phyloP scores from a whole-genome alignment of 2,113 vertebrate species.

The Campylorhamphus procurvoides region DNA sequence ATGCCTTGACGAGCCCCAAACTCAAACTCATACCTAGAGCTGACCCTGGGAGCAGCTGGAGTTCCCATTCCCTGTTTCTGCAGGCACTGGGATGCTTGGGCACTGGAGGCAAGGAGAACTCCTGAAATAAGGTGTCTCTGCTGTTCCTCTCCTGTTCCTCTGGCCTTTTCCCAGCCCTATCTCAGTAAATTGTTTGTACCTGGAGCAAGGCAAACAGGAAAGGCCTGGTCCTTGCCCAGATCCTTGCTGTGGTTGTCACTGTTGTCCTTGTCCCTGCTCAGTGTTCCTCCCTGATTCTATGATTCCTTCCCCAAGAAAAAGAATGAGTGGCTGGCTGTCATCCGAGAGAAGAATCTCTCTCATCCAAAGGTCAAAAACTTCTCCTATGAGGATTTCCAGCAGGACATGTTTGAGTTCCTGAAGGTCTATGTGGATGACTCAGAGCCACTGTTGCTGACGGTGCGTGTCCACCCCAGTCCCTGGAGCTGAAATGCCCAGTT shows the following conservation, averaged over 20 bases:
- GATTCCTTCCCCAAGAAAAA: conserved; percentile 68
- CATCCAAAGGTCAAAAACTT: conserved; percentile 80
- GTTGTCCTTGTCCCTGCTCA: not conserved
- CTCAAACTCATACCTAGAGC: rapidly evolving
- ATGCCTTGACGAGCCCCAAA: not conserved
- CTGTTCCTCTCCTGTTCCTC: not conserved
- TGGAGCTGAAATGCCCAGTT: not conserved
- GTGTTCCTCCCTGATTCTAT: not conserved
- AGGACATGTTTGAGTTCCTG: conserved; percentile 80
- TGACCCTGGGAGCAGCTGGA: not conserved
- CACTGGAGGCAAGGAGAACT: not conserved
- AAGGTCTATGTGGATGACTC: conserved; percentile 67
- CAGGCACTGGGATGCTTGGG: not conserved
- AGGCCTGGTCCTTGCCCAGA: not conserved
- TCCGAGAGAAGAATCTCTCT: conserved; percentile 71
- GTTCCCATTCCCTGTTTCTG: not conserved
- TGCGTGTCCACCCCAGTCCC: conserved; percentile 6
- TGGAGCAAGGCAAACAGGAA: too few species aligned
- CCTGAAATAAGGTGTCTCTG: not conserved
- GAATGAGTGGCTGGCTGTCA: conserved; percentile 73
- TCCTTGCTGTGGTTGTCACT: not conserved
- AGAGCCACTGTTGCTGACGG: conserved; percentile 82
- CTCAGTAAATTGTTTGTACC: not conserved
- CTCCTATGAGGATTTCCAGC: conserved; percentile 82
- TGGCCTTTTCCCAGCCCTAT: not conserved